These are phyloP conservation scores for Xenus cinereus DNA, from an alignment of 2,113 vertebrate genomes.

Conservation along the genomic window DNA sequence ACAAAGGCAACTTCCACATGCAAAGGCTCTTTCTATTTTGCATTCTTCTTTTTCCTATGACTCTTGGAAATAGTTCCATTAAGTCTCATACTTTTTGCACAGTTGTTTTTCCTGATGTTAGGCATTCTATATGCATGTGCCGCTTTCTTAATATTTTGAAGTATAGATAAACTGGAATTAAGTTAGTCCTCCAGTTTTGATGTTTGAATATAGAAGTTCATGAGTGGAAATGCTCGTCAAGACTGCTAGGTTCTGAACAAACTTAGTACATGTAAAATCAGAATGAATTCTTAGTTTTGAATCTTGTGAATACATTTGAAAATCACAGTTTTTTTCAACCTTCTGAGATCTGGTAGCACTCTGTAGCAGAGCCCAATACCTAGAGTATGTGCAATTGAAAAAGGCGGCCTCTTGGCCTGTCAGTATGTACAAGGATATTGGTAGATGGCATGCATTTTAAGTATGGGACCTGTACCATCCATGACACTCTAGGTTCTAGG, in stretches of 20 bases:
- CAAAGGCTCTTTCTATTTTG: not conserved
- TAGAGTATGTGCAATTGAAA: not conserved
- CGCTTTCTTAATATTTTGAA: not conserved
- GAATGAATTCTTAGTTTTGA: not conserved
- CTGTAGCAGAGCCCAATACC: not conserved
- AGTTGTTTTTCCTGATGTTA: not conserved
- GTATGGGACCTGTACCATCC: not conserved
- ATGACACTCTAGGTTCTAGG: not conserved
- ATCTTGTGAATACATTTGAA: not conserved
- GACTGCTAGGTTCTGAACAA: not conserved
- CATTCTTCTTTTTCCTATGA: not conserved
- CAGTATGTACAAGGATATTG: not conserved
- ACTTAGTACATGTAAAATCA: not conserved
- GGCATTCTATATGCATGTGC: not conserved
- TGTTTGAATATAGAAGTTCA: not conserved
- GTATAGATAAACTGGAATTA: not conserved
- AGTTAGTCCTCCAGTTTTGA: not conserved
- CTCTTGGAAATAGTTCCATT: not conserved
- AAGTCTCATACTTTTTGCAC: not conserved
- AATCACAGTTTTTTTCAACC: not conserved
- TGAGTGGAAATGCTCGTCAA: not conserved
- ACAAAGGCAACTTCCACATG: not conserved
- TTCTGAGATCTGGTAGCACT: not conserved
- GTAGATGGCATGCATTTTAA: not conserved
- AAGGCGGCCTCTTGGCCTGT: not conserved